These are phyloP conservation scores for Pangasius sanitwongsei DNA, from an alignment of 2,797 vertebrate genomes.

Conservation along the genomic window DNA sequence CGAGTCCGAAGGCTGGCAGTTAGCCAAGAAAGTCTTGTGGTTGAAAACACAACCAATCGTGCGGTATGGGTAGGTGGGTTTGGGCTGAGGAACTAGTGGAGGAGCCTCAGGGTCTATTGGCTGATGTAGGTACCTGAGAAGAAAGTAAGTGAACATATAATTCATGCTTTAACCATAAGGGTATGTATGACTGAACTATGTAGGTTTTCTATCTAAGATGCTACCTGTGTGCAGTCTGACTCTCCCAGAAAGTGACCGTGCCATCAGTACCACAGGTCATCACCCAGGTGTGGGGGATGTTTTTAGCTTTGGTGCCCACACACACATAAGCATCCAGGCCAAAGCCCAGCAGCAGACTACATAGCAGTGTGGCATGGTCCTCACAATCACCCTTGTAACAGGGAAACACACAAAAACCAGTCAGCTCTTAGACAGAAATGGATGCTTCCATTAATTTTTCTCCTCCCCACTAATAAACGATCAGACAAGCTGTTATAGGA, in stretches of 20 bases:
- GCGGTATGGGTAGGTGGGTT: constrained; percentile 84
- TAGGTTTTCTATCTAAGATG: background rate
- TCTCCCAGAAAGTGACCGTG: constrained; percentile 93
- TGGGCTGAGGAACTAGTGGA: constrained; percentile 82
- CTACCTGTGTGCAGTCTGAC: constrained; percentile 91
- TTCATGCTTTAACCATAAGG: background rate
- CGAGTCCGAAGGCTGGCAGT: constrained; percentile 89
- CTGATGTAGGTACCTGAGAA: constrained; percentile 86
- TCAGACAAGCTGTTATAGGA: background rate
- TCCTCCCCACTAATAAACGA: background rate
- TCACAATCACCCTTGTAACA: constrained; percentile 92
- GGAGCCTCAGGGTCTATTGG: constrained; percentile 84
- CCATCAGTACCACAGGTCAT: constrained; percentile 90
- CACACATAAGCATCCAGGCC: constrained; percentile 95
- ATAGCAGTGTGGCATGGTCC: constrained; percentile 93
- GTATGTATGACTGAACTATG: background rate
- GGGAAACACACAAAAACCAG: constrained; percentile 11
- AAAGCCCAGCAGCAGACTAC: constrained; percentile 93
- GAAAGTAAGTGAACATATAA: background rate
- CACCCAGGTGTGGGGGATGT: constrained; percentile 89
- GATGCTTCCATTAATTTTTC: background rate
- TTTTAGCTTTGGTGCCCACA: constrained; percentile 92
- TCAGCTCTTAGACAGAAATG: too few relatives aligned
- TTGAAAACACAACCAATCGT: constrained; percentile 95
- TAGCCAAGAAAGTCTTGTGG: constrained; percentile 89